Evolutionary conservation across 2,797 vertebrate species (phyloP).

Genomic region (Sebastes oblongus): DNA sequence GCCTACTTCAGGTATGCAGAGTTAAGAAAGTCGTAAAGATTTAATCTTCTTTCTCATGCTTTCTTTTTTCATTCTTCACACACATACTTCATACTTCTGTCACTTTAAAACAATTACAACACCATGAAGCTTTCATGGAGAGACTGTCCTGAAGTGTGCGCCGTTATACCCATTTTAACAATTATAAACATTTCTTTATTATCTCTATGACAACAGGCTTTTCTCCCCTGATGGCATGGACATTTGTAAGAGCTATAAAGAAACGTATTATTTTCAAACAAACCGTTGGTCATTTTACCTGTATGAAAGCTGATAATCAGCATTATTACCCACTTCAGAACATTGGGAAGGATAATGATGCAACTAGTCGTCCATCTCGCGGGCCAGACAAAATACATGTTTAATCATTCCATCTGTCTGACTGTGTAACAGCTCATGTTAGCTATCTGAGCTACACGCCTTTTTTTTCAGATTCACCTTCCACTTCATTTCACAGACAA

Average conservation of each 20-base stretch:
- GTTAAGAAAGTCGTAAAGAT: not conserved
- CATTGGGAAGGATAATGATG: not conserved
- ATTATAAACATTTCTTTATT: not conserved
- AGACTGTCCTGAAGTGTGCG: not conserved
- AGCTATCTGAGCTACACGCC: not conserved
- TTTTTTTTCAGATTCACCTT: not conserved
- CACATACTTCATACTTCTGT: not conserved
- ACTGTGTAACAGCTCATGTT: not conserved
- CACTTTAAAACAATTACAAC: not conserved
- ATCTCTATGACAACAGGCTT: not conserved
- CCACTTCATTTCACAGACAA: not conserved
- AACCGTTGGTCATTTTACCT: not conserved
- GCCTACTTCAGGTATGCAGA: not conserved
- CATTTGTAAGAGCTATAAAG: not conserved
- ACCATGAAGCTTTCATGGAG: not conserved
- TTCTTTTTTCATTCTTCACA: not conserved
- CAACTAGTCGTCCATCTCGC: no score
- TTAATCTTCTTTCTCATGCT: not conserved
- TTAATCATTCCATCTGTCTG: not conserved
- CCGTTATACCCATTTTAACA: not conserved
- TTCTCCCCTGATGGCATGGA: not conserved
- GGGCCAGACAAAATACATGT: no score
- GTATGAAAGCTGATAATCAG: not conserved
- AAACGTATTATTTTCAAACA: not conserved
- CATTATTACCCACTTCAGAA: not conserved